Base-by-base conservation (phyloP, 2,888 invertebrate species). In the Cosmopolites sordidus region DNA sequence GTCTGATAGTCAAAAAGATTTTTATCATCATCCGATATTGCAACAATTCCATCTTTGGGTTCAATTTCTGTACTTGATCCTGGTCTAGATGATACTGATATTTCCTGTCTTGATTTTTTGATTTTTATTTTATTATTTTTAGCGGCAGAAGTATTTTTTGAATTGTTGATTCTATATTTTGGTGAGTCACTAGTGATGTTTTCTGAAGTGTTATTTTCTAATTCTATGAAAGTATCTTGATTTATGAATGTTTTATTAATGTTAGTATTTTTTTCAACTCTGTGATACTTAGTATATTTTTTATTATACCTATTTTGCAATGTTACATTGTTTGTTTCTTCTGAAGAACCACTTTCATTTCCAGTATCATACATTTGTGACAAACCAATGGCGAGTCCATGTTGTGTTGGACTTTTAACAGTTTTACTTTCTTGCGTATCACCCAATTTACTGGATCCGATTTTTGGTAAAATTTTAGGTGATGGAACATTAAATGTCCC, bases 401-500 rank as follows among this genome's bases (percentile, higher is more conserved):
- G 44, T 11, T 11, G 29, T 29, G 29, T 29, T 29, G 29, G 29
- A 12, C 18, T 46, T 46, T 37, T 12, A 44, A 27, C 15, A 9
- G 38, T n/a, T n/a, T n/a, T n/a, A n/a, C n/a, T n/a, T n/a, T n/a
- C 22, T 8, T 22, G 3, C 8, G 8, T 22, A 8, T 22, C 8
- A 8, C 8, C 29, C 47, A 12, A 22, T 27, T 40, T 39, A 37
- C 1, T 11, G 8, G 12, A 5, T 11, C 9, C 4, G 9, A 4
- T 29, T 4, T 38, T 49, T 14, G 16, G 29, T 48, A 15, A 11
- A 14, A 53, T n/a, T 43, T 60, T 60, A n/a, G 60, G 60, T 15
- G 58, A 58, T 38, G 48, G 49, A 6, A 62, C 58, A 22, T 60
- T 58, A 51, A 62, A 65, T 22, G 65, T 65, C 15, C 55, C 51